Conservation (phyloP, 2,113 vertebrate species). For the Peucedramus taeniatus region DNA sequence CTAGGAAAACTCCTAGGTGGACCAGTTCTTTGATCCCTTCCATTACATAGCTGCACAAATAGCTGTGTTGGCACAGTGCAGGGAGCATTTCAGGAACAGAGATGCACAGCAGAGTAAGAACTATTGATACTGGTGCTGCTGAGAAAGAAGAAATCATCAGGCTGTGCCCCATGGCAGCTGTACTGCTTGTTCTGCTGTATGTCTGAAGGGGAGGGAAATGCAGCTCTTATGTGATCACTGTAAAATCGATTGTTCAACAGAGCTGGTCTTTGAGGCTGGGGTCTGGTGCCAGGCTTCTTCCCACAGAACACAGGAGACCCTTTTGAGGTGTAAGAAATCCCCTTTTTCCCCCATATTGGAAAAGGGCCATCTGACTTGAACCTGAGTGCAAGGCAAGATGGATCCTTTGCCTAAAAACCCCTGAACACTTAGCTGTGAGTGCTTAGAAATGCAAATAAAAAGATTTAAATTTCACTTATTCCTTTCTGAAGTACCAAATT, state of each 20-base stretch:
- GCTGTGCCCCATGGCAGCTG: accelerated
- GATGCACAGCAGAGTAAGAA: background rate
- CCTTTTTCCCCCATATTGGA: background rate
- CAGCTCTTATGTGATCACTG: background rate
- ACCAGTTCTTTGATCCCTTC: background rate
- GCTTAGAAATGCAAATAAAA: background rate
- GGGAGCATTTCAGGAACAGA: background rate
- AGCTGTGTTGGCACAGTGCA: background rate
- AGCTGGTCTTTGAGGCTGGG: background rate
- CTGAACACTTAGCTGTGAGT: background rate
- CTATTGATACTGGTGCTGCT: background rate
- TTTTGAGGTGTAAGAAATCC: background rate
- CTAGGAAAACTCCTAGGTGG: background rate
- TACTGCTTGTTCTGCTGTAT: background rate
- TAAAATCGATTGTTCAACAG: background rate
- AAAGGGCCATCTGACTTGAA: background rate
- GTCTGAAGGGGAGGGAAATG: background rate
- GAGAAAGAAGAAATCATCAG: background rate
- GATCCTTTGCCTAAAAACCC: background rate
- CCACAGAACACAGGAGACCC: background rate
- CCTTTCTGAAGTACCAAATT: background rate
- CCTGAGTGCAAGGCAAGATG: background rate
- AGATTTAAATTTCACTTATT: background rate
- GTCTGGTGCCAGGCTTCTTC: background rate
- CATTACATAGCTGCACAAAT: background rate